Conservation (phyloP, 2,888 invertebrate genomes). For the Seira musarum region DNA sequence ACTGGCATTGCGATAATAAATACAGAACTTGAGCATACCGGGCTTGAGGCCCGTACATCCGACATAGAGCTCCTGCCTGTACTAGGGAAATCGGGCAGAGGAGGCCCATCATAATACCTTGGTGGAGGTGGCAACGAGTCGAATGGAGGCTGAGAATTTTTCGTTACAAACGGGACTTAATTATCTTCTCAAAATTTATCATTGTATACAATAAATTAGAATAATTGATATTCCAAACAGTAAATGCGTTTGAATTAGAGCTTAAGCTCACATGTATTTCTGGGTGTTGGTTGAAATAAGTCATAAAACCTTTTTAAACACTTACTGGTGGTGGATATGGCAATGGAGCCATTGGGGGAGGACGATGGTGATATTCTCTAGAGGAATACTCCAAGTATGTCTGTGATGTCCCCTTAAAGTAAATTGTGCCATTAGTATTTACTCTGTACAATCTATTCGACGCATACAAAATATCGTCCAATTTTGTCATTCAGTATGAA, state of each 20-base stretch:
- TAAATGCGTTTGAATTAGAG: no score
- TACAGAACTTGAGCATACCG: conserved; percentile 64
- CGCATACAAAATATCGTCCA: no score
- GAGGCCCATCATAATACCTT: conserved; percentile 86
- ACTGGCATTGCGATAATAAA: not conserved
- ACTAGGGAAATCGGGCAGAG: conserved; percentile 83
- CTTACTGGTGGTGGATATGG: conserved; percentile 83
- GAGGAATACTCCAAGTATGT: conserved; percentile 63
- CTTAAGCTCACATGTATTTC: no score
- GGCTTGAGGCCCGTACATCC: conserved; percentile 71
- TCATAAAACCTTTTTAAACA: not conserved
- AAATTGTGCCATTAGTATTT: not conserved
- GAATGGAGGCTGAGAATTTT: conserved; percentile 71
- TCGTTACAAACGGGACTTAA: not conserved
- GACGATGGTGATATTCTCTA: conserved; percentile 67
- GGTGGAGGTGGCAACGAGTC: conserved; percentile 82
- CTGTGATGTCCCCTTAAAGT: conserved; percentile 54
- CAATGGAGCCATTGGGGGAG: conserved; percentile 77
- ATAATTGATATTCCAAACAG: not conserved
- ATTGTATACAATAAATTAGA: not conserved
- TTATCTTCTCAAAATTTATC: not conserved
- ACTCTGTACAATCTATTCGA: not conserved
- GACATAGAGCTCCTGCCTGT: conserved; percentile 74
- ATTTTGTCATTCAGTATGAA: no score
- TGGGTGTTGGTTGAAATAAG: not conserved